phyloP scores from a whole-genome alignment of 2,797 vertebrate species.

The Cottoperca gobio region DNA sequence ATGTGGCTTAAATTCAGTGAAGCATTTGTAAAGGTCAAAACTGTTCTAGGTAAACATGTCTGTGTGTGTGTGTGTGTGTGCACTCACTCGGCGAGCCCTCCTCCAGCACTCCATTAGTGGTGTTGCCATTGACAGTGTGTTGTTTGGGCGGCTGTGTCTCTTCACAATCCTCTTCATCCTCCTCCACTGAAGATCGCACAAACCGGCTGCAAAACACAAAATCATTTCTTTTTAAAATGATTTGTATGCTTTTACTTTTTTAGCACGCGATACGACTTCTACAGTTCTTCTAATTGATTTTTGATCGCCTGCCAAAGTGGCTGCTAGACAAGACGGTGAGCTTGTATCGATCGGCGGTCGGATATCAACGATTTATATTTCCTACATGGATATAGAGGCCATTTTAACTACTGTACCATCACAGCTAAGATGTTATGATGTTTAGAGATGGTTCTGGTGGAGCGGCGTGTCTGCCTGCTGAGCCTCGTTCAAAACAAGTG shows the following conservation, averaged over 20 bases:
- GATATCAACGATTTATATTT: too few relatives aligned
- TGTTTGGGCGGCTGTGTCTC: constrained; percentile 90
- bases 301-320: background rate
- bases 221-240: background rate
- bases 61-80: background rate
- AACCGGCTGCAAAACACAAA: constrained; percentile 87
- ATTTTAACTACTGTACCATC: too few relatives aligned
- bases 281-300: background rate
- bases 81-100: constrained; percentile 94
- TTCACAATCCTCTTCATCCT: constrained; percentile 90
- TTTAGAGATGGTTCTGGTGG: too few relatives aligned
- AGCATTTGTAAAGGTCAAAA: background rate
- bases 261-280: background rate
- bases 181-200: constrained; percentile 88
- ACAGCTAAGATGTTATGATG: too few relatives aligned
- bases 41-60: background rate
- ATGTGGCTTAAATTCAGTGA: background rate
- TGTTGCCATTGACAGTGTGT: constrained; percentile 93
- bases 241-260: background rate
- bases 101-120: constrained; percentile 94
- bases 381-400: too few relatives aligned
- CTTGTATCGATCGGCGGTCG: too few relatives aligned
- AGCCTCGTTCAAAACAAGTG: too few relatives aligned
- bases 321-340: background rate
- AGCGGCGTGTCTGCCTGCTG: background rate